Evolutionary conservation across 1,140 invertebrate species (phyloP).

Genomic region (Drosophila orosa): DNA sequence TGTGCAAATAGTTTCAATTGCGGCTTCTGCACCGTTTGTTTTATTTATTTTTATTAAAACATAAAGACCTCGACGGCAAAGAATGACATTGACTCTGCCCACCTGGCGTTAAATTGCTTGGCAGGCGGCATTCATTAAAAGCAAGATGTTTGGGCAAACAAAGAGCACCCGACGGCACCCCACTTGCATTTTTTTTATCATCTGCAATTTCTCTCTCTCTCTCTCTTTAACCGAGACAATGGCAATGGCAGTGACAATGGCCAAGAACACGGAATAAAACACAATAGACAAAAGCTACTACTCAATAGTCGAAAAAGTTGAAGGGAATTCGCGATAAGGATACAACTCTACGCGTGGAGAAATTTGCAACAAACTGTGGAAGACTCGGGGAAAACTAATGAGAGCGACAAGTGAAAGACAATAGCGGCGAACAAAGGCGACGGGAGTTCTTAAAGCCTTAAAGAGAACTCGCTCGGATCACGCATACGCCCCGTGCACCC

Average conservation of each 20-base stretch:
- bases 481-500: slow-evolving; percentile 58
- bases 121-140: slow-evolving; percentile 72
- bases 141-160: slow-evolving; percentile 49
- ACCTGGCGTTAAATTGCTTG: slow-evolving; percentile 76
- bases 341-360: slow-evolving; percentile 28
- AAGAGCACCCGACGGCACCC: slow-evolving; percentile 10
- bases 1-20: slow-evolving; percentile 83
- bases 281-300: slow-evolving; percentile 52
- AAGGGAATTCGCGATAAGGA: slow-evolving; percentile 66
- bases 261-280: slow-evolving; percentile 36
- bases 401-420: slow-evolving; percentile 57
- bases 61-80: slow-evolving; percentile 63
- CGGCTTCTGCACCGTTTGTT: slow-evolving; percentile 78
- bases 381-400: slow-evolving; percentile 67
- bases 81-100: slow-evolving; percentile 81
- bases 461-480: slow-evolving; percentile 30
- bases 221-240: slow-evolving; percentile 34
- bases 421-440: slow-evolving; percentile 47
- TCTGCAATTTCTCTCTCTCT: slow-evolving; percentile 42
- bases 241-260: slow-evolving; percentile 37
- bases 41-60: slow-evolving; percentile 84
- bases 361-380: slow-evolving; percentile 37
- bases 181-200: slow-evolving; percentile 76
- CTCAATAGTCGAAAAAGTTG: slow-evolving; percentile 70
- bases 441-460: slow-evolving; percentile 54